These are phyloP conservation scores for Polypedilum vanderplanki DNA, from an alignment of 1,140 invertebrate species.

Conservation along the genomic window DNA sequence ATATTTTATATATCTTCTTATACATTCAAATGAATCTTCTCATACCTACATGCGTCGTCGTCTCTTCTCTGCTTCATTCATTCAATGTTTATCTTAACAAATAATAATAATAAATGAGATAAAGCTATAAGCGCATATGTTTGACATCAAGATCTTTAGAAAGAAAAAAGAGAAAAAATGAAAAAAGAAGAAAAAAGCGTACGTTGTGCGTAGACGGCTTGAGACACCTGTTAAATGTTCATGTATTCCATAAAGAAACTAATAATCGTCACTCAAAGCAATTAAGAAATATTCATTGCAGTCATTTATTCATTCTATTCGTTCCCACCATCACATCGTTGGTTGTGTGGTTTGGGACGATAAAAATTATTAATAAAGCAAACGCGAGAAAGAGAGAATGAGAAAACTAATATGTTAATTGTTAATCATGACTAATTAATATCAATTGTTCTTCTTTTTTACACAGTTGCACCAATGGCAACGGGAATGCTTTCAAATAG, in stretches of 20 bases:
- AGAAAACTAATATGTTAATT: constrained; percentile 11
- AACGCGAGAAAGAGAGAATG: neutral
- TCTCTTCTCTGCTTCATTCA: no score
- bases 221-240: neutral
- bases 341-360: neutral
- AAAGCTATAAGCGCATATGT: constrained; percentile 12
- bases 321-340: neutral
- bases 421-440: constrained; percentile 19
- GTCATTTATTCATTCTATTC: neutral
- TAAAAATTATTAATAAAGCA: constrained; percentile 3
- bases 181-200: neutral
- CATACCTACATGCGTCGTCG: constrained; percentile 15
- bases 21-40: neutral
- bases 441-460: neutral
- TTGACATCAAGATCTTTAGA: neutral
- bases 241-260: neutral
- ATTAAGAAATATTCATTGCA: neutral
- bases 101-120: constrained; percentile 15
- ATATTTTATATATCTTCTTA: no score
- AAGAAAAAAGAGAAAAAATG: neutral
- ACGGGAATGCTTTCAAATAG: constrained; percentile 8
- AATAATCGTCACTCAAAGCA: neutral
- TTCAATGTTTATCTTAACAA: neutral
- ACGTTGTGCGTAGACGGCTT: neutral
- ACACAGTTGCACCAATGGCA: constrained; percentile 16